These are phyloP conservation scores for Poeciliopsis paucimaculata DNA, from an alignment of 2,797 vertebrate genomes.

Conservation along the genomic window DNA sequence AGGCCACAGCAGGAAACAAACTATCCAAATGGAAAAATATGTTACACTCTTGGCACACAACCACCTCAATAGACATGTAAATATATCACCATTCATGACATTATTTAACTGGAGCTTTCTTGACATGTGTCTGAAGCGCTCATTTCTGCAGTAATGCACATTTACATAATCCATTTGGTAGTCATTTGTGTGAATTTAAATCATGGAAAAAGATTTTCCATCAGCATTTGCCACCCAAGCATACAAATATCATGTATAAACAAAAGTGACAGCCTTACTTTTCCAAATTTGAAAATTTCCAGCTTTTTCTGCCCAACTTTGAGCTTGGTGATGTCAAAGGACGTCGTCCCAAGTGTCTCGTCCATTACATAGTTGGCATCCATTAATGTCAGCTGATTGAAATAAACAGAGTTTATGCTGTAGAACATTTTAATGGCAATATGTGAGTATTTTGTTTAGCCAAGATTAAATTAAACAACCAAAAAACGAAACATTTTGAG, in stretches of 20 bases:
- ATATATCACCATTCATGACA: not conserved
- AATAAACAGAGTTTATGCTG: conserved; percentile 34
- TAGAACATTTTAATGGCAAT: not conserved
- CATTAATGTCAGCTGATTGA: conserved; percentile 92
- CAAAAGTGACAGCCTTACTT: conserved; percentile 78
- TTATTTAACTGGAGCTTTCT: not conserved
- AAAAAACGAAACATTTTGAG: conserved; percentile 1
- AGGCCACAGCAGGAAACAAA: not conserved
- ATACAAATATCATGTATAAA: not conserved
- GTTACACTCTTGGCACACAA: not conserved
- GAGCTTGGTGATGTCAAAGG: conserved; percentile 85
- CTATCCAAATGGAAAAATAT: not conserved
- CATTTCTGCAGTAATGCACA: not conserved
- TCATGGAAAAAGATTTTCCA: not conserved
- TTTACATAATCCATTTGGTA: not conserved
- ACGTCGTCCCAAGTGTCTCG: conserved; percentile 90
- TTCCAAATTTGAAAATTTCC: conserved; percentile 87
- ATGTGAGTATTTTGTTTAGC: not conserved
- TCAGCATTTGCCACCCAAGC: not conserved
- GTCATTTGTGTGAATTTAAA: conserved; percentile 7
- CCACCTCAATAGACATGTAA: not conserved
- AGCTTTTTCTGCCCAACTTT: conserved; percentile 85
- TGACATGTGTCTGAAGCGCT: not conserved
- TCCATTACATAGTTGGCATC: conserved; percentile 99
- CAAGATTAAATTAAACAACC: not conserved